Conservation (phyloP, 2,888 invertebrate genomes). For the Lepetodrilus schrolli region DNA sequence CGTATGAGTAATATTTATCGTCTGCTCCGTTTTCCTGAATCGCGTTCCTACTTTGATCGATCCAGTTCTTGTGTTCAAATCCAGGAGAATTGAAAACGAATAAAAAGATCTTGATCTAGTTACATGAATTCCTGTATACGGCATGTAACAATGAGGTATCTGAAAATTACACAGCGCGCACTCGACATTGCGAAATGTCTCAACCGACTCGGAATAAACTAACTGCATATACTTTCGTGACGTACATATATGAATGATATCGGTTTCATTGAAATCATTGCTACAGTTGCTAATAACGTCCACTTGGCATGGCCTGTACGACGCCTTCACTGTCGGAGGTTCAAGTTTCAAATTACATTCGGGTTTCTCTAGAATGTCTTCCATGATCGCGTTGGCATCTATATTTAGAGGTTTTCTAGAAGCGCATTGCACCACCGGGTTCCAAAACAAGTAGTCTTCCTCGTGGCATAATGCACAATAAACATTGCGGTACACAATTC, state of each 20-base stretch:
- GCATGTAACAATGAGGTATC: background rate
- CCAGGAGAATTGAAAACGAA: conserved; percentile 39
- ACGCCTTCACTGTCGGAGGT: conserved; percentile 6
- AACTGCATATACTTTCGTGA: background rate
- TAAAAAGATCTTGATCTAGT: conserved; percentile 19
- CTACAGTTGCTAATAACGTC: conserved; percentile 1
- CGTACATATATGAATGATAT: conserved; percentile 15
- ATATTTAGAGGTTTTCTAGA: background rate
- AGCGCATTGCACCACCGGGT: conserved; percentile 31
- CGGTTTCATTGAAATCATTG: background rate
- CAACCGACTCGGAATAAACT: background rate
- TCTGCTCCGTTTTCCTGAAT: background rate
- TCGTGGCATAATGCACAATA: conserved; percentile 50
- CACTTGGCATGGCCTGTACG: conserved; percentile 17
- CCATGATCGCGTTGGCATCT: background rate
- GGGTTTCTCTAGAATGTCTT: background rate
- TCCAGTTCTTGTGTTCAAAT: conserved; percentile 36
- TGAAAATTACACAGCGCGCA: conserved; percentile 61
- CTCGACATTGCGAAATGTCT: conserved; percentile 52
- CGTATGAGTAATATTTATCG: background rate
- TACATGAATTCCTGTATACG: background rate
- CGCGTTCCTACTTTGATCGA: conserved; percentile 28
- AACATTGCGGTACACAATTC: conserved; percentile 49
- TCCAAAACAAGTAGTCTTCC: conserved; percentile 39
- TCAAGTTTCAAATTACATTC: background rate